These are phyloP conservation scores for Perizoma affinitatum DNA, from an alignment of 2,888 invertebrate species.

Conservation along the genomic window DNA sequence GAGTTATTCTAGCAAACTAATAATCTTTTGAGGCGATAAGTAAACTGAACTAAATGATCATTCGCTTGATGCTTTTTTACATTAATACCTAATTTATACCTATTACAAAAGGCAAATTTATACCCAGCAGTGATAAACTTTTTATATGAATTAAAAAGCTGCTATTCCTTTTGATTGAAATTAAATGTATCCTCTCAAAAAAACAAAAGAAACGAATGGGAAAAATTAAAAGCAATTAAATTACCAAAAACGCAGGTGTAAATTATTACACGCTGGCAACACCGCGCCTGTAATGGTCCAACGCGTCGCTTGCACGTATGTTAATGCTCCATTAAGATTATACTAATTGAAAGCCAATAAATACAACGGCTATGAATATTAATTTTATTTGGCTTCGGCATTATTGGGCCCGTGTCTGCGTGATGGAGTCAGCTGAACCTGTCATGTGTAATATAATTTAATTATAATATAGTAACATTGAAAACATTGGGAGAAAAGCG, in stretches of 20 bases:
- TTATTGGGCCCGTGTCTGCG: slow-evolving; percentile 36
- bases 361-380: slow-evolving; percentile 84
- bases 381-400: slow-evolving; percentile 79
- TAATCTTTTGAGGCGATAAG: too few species aligned
- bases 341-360: slow-evolving; percentile 85
- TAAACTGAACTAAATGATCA: too few species aligned
- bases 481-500: too few species aligned
- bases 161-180: too few species aligned
- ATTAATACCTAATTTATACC: too few species aligned
- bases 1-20: too few species aligned
- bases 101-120: too few species aligned
- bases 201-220: neutral
- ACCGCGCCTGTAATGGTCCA: slow-evolving; percentile 62
- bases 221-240: slow-evolving; percentile 18
- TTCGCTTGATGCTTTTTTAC: too few species aligned
- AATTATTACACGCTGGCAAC: slow-evolving; percentile 55
- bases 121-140: too few species aligned
- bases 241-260: slow-evolving; percentile 20
- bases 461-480: too few species aligned
- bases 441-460: neutral
- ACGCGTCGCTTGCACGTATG: slow-evolving; percentile 77
- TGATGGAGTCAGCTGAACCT: neutral
- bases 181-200: too few species aligned
- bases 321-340: slow-evolving; percentile 84
- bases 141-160: too few species aligned